phyloP scores from a whole-genome alignment of 2,888 invertebrate genomes.

The Tribolium freemani region DNA sequence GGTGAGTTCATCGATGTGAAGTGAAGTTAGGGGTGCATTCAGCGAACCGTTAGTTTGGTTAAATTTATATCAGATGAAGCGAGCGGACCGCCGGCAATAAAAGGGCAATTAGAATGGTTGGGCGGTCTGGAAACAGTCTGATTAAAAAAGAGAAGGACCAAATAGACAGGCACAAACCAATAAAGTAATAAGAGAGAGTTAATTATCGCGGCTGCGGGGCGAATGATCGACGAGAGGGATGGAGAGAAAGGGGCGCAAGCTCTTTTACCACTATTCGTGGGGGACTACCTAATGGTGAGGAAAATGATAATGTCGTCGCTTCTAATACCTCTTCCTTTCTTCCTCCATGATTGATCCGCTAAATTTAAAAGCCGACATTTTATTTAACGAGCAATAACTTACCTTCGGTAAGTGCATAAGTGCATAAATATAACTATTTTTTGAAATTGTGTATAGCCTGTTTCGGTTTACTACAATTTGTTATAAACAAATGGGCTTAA shows the following conservation, averaged over 20 bases:
- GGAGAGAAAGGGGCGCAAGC: constrained; percentile 22
- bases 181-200: constrained; percentile 68
- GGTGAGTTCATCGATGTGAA: constrained; percentile 42
- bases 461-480: too few species aligned
- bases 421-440: too few species aligned
- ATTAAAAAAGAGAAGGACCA: constrained; percentile 68
- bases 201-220: constrained; percentile 61
- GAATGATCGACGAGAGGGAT: constrained; percentile 40
- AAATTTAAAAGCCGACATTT: background rate
- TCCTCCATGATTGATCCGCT: background rate
- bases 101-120: constrained; percentile 68
- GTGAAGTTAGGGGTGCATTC: constrained; percentile 52
- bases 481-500: background rate
- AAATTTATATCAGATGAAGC: constrained; percentile 65
- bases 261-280: constrained; percentile 34
- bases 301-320: constrained; percentile 46
- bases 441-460: background rate
- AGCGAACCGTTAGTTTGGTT: constrained; percentile 65
- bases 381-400: background rate
- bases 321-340: constrained; percentile 6
- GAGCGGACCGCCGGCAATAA: constrained; percentile 65
- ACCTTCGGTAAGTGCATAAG: too few species aligned
- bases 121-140: constrained; percentile 67
- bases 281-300: constrained; percentile 48
- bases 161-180: constrained; percentile 68